A percentile compares a stretch with the other conserved stretches of the same genome.
Conservation (phyloP, 2,113 vertebrate species). For the Delphinus delphis region DNA sequence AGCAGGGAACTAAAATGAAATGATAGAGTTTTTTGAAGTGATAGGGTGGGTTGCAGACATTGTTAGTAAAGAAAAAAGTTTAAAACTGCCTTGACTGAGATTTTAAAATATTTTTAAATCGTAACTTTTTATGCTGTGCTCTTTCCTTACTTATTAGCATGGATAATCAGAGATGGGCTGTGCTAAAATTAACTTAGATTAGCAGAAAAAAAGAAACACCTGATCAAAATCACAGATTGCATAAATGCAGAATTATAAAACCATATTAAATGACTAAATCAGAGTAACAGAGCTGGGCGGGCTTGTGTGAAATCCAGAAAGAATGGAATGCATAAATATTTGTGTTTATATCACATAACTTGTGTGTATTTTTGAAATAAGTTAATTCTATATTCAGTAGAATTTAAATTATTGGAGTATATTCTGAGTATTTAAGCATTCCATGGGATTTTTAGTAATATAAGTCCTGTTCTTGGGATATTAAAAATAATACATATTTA, state of each 20-base stretch:
- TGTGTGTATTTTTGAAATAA: slow-evolving; percentile 7
- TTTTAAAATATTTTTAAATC: not conserved
- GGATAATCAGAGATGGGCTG: not conserved
- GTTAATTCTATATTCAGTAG: not conserved
- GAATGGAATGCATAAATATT: not conserved
- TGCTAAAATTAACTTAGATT: slow-evolving; percentile 16
- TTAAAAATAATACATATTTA: not conserved
- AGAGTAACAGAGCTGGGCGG: not conserved
- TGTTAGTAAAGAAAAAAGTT: not conserved
- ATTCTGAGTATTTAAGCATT: slow-evolving; percentile 24
- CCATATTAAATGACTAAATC: not conserved
- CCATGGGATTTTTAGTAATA: not conserved
- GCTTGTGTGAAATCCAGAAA: not conserved
- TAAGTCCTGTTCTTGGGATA: not conserved
- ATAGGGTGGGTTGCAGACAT: not conserved
- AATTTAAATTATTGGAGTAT: not conserved
- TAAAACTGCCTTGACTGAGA: not conserved
- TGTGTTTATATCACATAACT: not conserved
- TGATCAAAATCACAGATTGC: not conserved
- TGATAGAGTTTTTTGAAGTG: not conserved
- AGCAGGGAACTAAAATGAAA: slow-evolving; percentile 8
- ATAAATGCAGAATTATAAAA: slow-evolving; percentile 36
- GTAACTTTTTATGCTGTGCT: not conserved
- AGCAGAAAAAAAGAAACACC: slow-evolving; percentile 11
- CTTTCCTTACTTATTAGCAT: slow-evolving; percentile 12